Conservation (phyloP, 2,888 invertebrate species). For the Helobdella robusta region DNA sequence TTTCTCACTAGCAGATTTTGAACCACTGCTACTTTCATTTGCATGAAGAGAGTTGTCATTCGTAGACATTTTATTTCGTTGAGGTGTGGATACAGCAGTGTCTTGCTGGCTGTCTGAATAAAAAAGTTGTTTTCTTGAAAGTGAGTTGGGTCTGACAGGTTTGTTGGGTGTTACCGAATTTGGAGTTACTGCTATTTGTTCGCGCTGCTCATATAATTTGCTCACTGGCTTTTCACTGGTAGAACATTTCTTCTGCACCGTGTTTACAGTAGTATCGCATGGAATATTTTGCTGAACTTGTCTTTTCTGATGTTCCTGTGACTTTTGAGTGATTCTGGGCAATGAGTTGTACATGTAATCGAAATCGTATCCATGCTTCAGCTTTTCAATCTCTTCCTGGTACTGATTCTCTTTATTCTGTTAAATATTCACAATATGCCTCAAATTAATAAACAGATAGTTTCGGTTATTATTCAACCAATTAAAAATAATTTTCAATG, state of each 20-base stretch:
- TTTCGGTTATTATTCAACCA: background rate
- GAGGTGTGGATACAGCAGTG: too few relatives aligned
- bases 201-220: too few relatives aligned
- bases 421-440: background rate
- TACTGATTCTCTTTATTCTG: slow-evolving; percentile 6
- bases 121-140: too few relatives aligned
- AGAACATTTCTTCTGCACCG: too few relatives aligned
- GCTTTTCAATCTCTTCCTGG: slow-evolving; percentile 12
- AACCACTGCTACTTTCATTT: background rate
- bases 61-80: too few relatives aligned
- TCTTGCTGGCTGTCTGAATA: background rate
- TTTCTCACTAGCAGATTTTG: background rate
- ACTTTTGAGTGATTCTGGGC: too few relatives aligned
- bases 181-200: too few relatives aligned
- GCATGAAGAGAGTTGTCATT: background rate
- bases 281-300: background rate
- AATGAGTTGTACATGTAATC: too few relatives aligned
- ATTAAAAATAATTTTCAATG: too few relatives aligned
- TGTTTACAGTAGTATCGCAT: too few relatives aligned
- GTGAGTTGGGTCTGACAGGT: slow-evolving; percentile 20
- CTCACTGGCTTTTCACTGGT: too few relatives aligned
- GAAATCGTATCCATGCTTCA: background rate
- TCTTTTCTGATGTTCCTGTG: too few relatives aligned
- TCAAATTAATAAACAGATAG: background rate
- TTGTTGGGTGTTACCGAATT: background rate